A percentile compares a stretch with the other conserved stretches of the same genome.
Evolutionary conservation across 2,113 vertebrate genomes (phyloP).

Genomic region (Passerina amoena): DNA sequence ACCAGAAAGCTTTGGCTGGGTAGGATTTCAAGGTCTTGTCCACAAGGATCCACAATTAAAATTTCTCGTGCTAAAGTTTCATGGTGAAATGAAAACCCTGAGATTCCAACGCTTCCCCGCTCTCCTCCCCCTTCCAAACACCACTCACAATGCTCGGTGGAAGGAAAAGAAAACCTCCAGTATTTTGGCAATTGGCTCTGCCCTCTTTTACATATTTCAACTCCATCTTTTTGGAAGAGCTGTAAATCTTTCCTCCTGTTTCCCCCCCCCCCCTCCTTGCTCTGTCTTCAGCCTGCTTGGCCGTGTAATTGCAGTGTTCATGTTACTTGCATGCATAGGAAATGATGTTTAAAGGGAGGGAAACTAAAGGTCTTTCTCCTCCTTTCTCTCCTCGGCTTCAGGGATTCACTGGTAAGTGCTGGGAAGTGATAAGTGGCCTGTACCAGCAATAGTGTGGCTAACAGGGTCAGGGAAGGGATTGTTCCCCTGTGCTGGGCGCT

Average conservation of each 20-base stretch:
- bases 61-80: slow-evolving; percentile 72
- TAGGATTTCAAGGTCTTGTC: slow-evolving; percentile 71
- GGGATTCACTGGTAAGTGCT: background rate
- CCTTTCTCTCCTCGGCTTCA: background rate
- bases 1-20: slow-evolving; percentile 42
- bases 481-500: background rate
- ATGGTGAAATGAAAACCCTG: slow-evolving; percentile 63
- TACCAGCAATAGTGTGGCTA: accelerated
- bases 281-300: background rate
- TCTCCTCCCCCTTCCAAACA: background rate
- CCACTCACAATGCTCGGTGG: background rate
- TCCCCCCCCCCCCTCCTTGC: background rate
- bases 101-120: slow-evolving; percentile 22
- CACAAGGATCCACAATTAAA: slow-evolving; percentile 74
- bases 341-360: background rate
- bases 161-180: slow-evolving; percentile 60
- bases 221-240: slow-evolving; percentile 26
- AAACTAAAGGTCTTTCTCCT: background rate
- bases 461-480: background rate
- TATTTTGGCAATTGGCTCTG: slow-evolving; percentile 25
- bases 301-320: background rate
- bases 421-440: background rate
- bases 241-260: background rate
- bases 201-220: slow-evolving; percentile 38
- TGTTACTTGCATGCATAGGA: background rate